These are phyloP conservation scores for Asobara japonica DNA, from an alignment of 1,140 invertebrate genomes.

Conservation along the genomic window DNA sequence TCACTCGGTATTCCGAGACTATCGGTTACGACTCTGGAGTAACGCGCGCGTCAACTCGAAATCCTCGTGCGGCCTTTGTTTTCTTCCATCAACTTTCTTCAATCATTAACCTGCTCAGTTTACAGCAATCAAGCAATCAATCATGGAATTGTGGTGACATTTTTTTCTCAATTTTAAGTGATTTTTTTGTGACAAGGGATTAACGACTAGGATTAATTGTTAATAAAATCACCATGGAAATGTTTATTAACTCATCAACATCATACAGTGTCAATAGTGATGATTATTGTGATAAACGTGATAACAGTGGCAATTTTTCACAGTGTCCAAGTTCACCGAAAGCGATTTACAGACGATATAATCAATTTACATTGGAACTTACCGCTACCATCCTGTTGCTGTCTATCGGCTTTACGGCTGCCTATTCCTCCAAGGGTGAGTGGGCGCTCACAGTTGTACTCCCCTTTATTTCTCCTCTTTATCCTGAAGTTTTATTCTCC, in stretches of 20 bases:
- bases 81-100: not conserved
- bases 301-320: not conserved
- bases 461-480: not conserved
- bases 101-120: not conserved
- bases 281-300: slow-evolving; percentile 13
- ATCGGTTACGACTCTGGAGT: slow-evolving; percentile 9
- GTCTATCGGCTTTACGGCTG: slow-evolving; percentile 21
- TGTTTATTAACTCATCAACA: not conserved
- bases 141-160: not conserved
- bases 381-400: slow-evolving; percentile 24
- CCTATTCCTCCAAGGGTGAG: slow-evolving; percentile 26
- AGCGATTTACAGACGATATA: not conserved
- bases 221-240: not conserved
- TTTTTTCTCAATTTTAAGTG: not conserved
- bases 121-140: not conserved
- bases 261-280: not conserved
- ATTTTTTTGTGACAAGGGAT: not conserved
- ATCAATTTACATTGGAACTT: not conserved
- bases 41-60: slow-evolving; percentile 14
- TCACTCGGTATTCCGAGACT: slow-evolving; percentile 21
- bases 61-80: not conserved
- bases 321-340: not conserved
- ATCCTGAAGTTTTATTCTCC: not conserved
- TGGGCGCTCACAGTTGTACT: not conserved
- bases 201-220: not conserved